phyloP scores from a whole-genome alignment of 92 coral and sea anemone genomes.

The Actinernus sp. region DNA sequence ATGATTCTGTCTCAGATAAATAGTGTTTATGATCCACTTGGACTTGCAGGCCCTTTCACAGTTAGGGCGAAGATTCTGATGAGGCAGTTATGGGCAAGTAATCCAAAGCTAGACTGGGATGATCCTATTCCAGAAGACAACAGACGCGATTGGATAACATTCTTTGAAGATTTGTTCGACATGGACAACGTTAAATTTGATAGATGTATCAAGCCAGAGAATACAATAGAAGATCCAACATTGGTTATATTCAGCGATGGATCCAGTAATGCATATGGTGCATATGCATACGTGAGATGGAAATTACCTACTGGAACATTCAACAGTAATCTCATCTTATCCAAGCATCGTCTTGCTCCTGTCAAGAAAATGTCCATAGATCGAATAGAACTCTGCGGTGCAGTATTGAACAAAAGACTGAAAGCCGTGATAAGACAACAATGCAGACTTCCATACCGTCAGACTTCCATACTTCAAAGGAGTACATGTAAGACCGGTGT shows the following conservation, averaged over 20 bases:
- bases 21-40: constrained; percentile 46
- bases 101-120: constrained; percentile 44
- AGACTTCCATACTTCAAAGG: no score
- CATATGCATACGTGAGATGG: constrained; percentile 45
- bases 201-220: constrained; percentile 46
- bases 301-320: constrained; percentile 8
- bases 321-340: constrained; percentile 10
- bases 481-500: no score
- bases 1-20: constrained; percentile 47
- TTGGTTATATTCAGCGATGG: constrained; percentile 60
- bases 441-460: no score
- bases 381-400: constrained; percentile 51
- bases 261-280: constrained; percentile 38
- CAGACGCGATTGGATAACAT: constrained; percentile 22
- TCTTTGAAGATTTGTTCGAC: constrained; percentile 40
- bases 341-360: constrained; percentile 51
- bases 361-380: constrained; percentile 43
- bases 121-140: constrained; percentile 38
- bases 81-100: constrained; percentile 37
- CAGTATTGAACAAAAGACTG: constrained; percentile 29
- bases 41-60: constrained; percentile 53
- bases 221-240: constrained; percentile 30
- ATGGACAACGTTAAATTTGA: constrained; percentile 33
- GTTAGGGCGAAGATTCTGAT: constrained; percentile 60
- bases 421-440: no score